phyloP scores from a whole-genome alignment of 2,797 vertebrate species.

The Coregonus ussuriensis region DNA sequence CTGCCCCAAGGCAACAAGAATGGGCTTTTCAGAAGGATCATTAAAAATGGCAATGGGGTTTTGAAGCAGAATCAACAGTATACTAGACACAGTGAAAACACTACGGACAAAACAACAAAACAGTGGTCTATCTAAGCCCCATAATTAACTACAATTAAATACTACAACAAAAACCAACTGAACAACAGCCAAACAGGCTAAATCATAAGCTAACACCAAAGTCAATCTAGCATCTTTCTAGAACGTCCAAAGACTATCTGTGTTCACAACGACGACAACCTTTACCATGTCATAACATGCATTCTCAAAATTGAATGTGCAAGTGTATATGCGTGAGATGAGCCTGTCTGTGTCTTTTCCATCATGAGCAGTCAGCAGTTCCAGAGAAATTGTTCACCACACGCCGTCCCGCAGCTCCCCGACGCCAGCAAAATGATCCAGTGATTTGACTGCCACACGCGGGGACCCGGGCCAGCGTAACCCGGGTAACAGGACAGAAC shows the following conservation, averaged over 20 bases:
- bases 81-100: background rate
- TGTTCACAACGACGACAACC: background rate
- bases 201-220: background rate
- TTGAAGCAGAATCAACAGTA: background rate
- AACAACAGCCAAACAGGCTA: background rate
- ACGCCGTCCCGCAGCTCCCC: conserved; percentile 34
- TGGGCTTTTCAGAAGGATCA: too few species aligned
- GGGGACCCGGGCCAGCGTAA: conserved; percentile 25
- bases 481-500: conserved; percentile 38
- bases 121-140: background rate
- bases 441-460: conserved; percentile 46
- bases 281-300: background rate
- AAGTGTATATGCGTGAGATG: background rate
- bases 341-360: background rate
- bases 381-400: conserved; percentile 17
- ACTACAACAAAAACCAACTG: background rate
- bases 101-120: background rate
- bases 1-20: background rate
- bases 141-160: background rate
- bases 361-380: conserved; percentile 17
- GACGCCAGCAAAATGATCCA: conserved; percentile 41
- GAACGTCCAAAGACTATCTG: background rate
- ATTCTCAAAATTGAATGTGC: background rate
- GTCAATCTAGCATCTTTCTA: background rate
- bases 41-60: too few species aligned